Evolutionary conservation across 2,888 invertebrate genomes (phyloP), one percentile per base, ranked within the genome.

Genomic region (Athripsodes cinereus): DNA sequence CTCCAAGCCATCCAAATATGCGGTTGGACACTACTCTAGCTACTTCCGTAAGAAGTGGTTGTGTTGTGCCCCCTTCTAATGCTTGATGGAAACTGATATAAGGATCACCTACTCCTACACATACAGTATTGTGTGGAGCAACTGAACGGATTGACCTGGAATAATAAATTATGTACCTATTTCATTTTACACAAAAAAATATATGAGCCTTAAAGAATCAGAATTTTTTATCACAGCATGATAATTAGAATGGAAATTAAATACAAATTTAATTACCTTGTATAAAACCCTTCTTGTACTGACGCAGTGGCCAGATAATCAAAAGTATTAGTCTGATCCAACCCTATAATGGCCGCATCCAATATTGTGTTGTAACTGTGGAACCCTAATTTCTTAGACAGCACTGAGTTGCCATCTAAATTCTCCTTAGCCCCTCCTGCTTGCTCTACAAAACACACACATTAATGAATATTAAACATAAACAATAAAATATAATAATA

Each of bases 1-100:
- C 55, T 58, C 74, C 71, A 50, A 76, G 71, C 76, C 81, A 71
- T 63, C 79, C 69, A 72, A 89, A 89, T 22, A 95, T 79, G 78
- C 92, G 94, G 69, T 85, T 89, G 1, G 94, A 94, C 52, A 96
- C 90, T 55, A 92, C 94, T 70, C 90, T 87, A 0, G 95, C 95
- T n/a, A 96, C 92, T 70, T 96, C 95, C 53, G 91, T 87, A 13
- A 96, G 76, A 13, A 89, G 82, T 0, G 91, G 90, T 26, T 88
- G 88, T 18, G 87, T 79, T 8, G 72, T 74, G 55, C 87, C 87
- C 20, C 94, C 95, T 80, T 96, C 96, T 55, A 92, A 78, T 5
- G 92, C 93, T 73, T 89, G 90, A 73, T 93, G 94, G 72, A 93
- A 94, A 1, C 91, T 92, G 59, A 93, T 71, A 72, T 87, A 96